Evolutionary conservation across 2,797 vertebrate species (phyloP), one percentile per base, ranked within the genome.

Genomic region (Leptodactylus fallax): DNA sequence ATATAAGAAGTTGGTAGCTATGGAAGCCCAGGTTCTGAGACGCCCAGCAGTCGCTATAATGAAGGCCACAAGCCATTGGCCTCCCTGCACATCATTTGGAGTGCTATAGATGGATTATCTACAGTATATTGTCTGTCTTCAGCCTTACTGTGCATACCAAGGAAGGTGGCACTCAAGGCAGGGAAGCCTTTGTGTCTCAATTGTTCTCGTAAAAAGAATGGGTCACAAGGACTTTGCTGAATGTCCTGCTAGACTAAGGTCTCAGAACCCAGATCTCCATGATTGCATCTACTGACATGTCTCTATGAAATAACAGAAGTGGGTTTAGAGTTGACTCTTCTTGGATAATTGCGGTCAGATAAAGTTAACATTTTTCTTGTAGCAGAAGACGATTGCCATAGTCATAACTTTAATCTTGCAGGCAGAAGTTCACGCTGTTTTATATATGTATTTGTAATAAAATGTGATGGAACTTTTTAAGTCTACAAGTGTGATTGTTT

Each of bases 401-500:
- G n/a, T 14, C 67, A 45, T 56, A 60, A 47, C 69, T 56, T 56
- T 74, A 45, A 69, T 83, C 27, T 72, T 71, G 23, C 67, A 71
- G 25, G 25, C 10, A 72, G 67, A 83, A 71, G 49, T 72, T 83
- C 17, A 56, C 17, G 51, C 65, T 71, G 23, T 82, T 81, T 72
- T 83, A 83, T 72, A 71, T 56, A 56, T 49, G 51, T 72, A n/a
- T 72, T 60, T 84, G n/a, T n/a, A 7, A 74, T 84, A 74, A 84
- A 83, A 45, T 45, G 47, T 84, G 81, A 56, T 83, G 19, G 10
- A 72, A 58, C 23, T 47, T 19, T 65, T 8, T 19, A 84, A 58
- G 67, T 3, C 69, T 74, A 74, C 53, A 60, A 74, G 69, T 58
- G 7, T 45, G 53, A 58, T 47, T 84, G 82, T 74, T 72, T 74